phyloP scores from a whole-genome alignment of 2,113 vertebrate species.

The Orthochromis malagaraziensis region DNA sequence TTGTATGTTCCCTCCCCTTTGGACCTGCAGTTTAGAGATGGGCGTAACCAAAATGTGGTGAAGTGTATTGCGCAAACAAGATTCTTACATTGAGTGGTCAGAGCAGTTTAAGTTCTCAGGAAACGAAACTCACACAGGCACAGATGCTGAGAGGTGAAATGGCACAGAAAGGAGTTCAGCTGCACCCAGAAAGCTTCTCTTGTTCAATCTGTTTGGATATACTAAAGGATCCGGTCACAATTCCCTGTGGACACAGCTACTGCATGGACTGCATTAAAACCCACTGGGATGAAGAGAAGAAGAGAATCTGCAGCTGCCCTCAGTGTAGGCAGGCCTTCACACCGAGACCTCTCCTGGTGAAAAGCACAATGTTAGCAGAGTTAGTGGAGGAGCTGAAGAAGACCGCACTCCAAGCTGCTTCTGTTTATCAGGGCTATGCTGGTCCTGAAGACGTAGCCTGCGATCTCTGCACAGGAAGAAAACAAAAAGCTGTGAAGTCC shows the following conservation, averaged over 20 bases:
- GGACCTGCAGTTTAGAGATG: neutral
- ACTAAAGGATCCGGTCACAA: neutral
- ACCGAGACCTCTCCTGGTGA: neutral
- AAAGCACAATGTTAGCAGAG: neutral
- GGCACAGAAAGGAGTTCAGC: neutral
- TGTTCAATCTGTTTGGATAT: neutral
- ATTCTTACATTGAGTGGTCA: neutral
- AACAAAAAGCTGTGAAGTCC: neutral
- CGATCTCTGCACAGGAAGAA: neutral
- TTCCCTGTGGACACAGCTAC: neutral
- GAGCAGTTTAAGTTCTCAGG: neutral
- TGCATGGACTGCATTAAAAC: neutral
- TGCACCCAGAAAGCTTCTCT: neutral
- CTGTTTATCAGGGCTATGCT: neutral
- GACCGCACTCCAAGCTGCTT: neutral
- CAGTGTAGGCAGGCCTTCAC: neutral
- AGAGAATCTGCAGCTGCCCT: neutral
- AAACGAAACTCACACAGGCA: neutral
- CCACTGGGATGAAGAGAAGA: neutral
- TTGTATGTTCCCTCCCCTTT: neutral
- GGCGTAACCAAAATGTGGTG: neutral
- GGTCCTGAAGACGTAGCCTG: neutral
- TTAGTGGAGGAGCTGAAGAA: neutral
- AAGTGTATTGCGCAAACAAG: neutral
- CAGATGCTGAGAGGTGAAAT: neutral